Evolutionary conservation across 92 coral and sea anemone genomes (phyloP), one percentile per base, ranked within the genome.

Genomic region (Epizoanthus illoricatus): DNA sequence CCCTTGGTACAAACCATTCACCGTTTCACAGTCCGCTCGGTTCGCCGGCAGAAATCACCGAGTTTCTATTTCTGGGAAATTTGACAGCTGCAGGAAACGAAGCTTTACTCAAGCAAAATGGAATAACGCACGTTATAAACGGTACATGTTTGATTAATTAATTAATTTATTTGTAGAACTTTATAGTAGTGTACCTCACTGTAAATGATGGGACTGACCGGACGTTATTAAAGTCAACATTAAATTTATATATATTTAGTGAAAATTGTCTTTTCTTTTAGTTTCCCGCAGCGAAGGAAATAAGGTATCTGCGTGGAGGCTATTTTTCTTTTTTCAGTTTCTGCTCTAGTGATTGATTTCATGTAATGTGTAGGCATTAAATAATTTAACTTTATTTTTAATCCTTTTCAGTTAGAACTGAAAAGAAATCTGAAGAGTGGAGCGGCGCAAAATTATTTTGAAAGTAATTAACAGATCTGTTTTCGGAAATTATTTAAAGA

Each of bases 81-180:
- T 83, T 89, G 18, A 83, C 90, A 10, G 94, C 89, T n/a, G 94
- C 97, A 0, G 85, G 75, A 80, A 89, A 88, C 57, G 95, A 95
- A 61, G 87, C 84, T 4, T 58, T 86, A 65, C 93, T 95, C 17
- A 81, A 80, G 61, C 75, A 91, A 57, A 83, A 81, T 40, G 90
- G 94, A 85, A 95, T 95, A 10, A 93, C 93, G 2, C 81, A 89
- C 47, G 90, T 95, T 17, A 86, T 95, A 8, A 95, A 92, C 75
- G 97, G 97, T 94, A 84, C 71, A 43, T 43, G 60, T 12, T 76
- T 42, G 41, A 6, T 4, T 33, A 3, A 6, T 61, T 76, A 19
- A 7, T 5, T 33, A 1, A 4, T 57, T 75, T 24, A 33, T 56
- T 71, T 75, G 39, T 23, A 21, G 65, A 56, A 24, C 20, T 9